Conservation (phyloP, 2,113 vertebrate species). For the Aleadryas rufinucha region DNA sequence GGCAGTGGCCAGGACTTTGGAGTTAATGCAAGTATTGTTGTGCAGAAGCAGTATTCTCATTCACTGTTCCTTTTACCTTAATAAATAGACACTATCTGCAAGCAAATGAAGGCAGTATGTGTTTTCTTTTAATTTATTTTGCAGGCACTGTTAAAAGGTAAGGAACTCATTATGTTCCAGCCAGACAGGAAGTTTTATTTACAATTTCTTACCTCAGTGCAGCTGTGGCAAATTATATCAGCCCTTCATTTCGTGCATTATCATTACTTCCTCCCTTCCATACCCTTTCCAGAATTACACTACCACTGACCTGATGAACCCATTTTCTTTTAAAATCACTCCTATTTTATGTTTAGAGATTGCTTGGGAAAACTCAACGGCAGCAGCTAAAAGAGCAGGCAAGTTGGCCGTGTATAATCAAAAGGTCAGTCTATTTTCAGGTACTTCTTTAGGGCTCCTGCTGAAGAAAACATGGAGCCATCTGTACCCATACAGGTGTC, state of each 20-base stretch:
- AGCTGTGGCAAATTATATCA: conserved; percentile 9
- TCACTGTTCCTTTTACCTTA: conserved; percentile 40
- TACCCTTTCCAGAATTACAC: conserved; percentile 31
- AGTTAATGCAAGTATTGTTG: conserved; percentile 41
- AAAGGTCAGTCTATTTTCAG: conserved; percentile 9
- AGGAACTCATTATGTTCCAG: conserved; percentile 28
- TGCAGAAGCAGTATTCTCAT: conserved; percentile 50
- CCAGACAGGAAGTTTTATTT: conserved; percentile 50
- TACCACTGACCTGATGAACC: conserved; percentile 36
- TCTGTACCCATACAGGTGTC: neutral
- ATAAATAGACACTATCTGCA: conserved; percentile 31
- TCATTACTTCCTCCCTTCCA: conserved; percentile 22
- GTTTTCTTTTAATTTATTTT: conserved; percentile 50
- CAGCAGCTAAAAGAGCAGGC: neutral
- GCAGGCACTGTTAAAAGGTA: conserved; percentile 13
- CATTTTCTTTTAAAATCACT: conserved; percentile 38
- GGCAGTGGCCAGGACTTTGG: conserved; percentile 11
- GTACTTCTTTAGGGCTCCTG: neutral
- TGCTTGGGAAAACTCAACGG: conserved; percentile 1
- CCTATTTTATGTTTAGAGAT: conserved; percentile 18
- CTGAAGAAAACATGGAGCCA: neutral
- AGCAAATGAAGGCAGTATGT: neutral
- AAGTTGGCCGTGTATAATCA: neutral
- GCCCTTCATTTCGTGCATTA: neutral
- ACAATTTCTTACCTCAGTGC: conserved; percentile 16